These are phyloP conservation scores for Enteromius paludinosus DNA, from an alignment of 2,797 vertebrate species.

Conservation along the genomic window DNA sequence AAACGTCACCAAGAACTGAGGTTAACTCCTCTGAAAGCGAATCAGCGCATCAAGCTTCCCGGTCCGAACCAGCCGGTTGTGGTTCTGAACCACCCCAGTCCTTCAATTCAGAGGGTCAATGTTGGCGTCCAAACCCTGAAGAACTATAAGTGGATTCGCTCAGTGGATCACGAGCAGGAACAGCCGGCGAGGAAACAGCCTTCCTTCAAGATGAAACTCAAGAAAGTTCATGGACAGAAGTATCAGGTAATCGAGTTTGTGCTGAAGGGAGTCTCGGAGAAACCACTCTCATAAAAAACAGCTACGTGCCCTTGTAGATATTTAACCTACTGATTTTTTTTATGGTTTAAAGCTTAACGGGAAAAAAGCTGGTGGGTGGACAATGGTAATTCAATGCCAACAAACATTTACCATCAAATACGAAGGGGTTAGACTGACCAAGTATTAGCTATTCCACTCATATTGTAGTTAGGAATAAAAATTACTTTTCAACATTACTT, in stretches of 20 bases:
- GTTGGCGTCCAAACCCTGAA: conserved; percentile 5
- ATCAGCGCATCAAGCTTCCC: conserved; percentile 88
- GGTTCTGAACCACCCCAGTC: conserved; percentile 92
- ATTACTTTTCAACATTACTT: not conserved
- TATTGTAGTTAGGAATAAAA: not conserved
- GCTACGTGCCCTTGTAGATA: not conserved
- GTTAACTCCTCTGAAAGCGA: conserved; percentile 82
- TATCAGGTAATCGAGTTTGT: conserved; percentile 87
- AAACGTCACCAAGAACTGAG: conserved; percentile 60
- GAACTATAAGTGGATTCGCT: conserved; percentile 1
- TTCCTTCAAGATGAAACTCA: conserved; percentile 92
- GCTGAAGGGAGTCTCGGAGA: conserved; percentile 70
- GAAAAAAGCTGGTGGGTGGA: not conserved
- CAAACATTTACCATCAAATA: not conserved
- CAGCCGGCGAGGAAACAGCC: conserved; percentile 73
- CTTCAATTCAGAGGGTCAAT: conserved; percentile 69
- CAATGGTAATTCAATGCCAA: not conserved
- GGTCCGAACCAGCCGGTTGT: conserved; percentile 93
- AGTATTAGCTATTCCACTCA: not conserved
- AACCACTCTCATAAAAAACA: not conserved
- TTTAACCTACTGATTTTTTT: not conserved
- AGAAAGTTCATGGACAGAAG: conserved; percentile 89
- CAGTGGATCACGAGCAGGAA: not conserved
- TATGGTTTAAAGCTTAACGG: not conserved
- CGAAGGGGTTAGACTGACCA: not conserved